Evolutionary conservation across 1,140 invertebrate species (phyloP), one percentile per base, ranked within the genome.

Genomic region (Calephelis nemesis): DNA sequence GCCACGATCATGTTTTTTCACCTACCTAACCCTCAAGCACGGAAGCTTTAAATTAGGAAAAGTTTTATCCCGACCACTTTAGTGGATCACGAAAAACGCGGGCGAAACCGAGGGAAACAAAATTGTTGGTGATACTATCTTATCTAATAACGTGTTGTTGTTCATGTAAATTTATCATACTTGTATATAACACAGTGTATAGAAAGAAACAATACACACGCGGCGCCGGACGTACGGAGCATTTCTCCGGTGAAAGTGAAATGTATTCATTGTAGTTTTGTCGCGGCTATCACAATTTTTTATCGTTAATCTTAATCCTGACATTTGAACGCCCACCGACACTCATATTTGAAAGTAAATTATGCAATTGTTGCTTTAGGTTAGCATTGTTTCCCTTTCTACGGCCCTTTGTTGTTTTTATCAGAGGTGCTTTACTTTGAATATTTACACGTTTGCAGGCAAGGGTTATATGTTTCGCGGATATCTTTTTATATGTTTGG

Each of bases 191-290:
- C 8, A 45, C 6, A 7, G 42, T 7, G 42, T 45, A 7, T 45
- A 9, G 6, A 45, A 7, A 45, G 42, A 45, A 45, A 45, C 54
- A 58, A 39, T 58, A 13, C 19, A 13, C 8, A 30, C 30, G 54
- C 54, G 54, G 11, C 30, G 19, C 19, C 65, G 65, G 65, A 66
- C 45, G 62, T 58, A 15, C 54, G 54, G 13, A 58, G 30, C 65
- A 88, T 88, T 86, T 84, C 82, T 76, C 78, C 72, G 65, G 88
- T 87, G 87, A 91, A 91, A 91, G 88, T 89, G 74, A 47, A 75
- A 77, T 67, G 74, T 76, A 71, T 77, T 81, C 78, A 88, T 87
- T 88, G 85, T 90, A 83, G 74, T 83, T 86, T 86, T 89, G 85
- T 88, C 85, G 84, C 76, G 82, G 69, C 78, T 83, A 85, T 85